Base-by-base conservation (phyloP, 2,888 invertebrate species). In the Drosophila algonquin region DNA sequence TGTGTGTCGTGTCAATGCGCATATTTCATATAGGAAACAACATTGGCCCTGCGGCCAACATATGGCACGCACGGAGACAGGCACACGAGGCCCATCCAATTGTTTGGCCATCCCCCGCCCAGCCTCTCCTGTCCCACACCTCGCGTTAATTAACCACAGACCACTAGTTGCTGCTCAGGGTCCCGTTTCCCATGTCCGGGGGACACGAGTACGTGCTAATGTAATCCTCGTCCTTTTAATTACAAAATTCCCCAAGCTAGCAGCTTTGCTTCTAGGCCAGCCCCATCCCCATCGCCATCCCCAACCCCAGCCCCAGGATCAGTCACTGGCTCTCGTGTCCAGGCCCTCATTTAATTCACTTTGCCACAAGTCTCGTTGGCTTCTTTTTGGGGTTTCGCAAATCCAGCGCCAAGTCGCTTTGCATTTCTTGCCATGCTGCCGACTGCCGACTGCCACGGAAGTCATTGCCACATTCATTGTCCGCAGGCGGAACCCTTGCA, bases 161-260 rank as follows among this genome's bases (percentile, higher is more conserved):
- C 80, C 88, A 84, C 84, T 71, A 87, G 84, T 84, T 84, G 84
- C 86, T 76, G 63, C 16, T 40, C 50, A 55, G 45, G 51, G 51
- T 56, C 50, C 24, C 32, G 32, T 16, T 47, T 16, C 21, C 48
- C 14, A 40, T 12, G 40, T 35, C n/a, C 35, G 35, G 16, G 54
- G 46, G 65, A 46, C 58, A 61, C 62, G 57, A 61, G 68, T 67
- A 83, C 79, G 79, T 88, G 89, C 84, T 83, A 76, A 86, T 77
- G 84, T 83, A 81, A 88, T 81, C 83, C 84, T 61, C 61, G 72
- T 76, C 75, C 76, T 70, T 85, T 85, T 86, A 85, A 85, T 88
- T 85, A 81, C 83, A 72, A 83, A 83, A 79, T 77, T 79, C 79
- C 73, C 83, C 79, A 81, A 77, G 67, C 76, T 67, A 35, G 76